Evolutionary conservation across 1,140 invertebrate genomes (phyloP), one percentile per base, ranked within the genome.

Genomic region (Onthophagus taurus): DNA sequence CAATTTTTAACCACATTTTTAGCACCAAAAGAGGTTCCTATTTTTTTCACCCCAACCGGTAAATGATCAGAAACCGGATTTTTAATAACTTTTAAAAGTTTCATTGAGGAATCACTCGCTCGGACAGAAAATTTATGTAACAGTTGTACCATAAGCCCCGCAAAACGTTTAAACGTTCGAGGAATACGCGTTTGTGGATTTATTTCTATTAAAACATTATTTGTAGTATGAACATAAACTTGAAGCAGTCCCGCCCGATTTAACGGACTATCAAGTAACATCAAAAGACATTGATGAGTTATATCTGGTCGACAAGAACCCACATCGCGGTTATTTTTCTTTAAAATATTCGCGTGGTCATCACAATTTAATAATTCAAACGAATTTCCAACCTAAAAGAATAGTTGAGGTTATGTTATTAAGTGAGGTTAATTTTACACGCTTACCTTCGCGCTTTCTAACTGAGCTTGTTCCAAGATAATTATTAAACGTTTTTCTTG

Each of bases 151-250:
- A 99, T 98, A 12, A 99, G 68, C 30, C 94, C 95, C 60, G 93
- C 91, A 77, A 99, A 99, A 61, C 96, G 75, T 62, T 97, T 96
- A 61, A 95, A 99, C 9, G 96, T 99, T 56, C 96, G 77, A 1
- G 97, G 97, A 62, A 99, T 96, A 60, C 96, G 80, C 6, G 94
- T 99, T 67, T 97, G 94, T 31, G 97, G 95, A 71, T 96, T 94
- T 16, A 99, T 81, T 82, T 99, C 93, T 58, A 99, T 98, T 0
- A 99, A 69, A 31, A 97, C 92, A 80, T 98, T 98, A 61, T 90
- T 64, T 55, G 85, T 87, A 26, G 96, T 99, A 52, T 91, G 89
- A 47, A 99, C 77, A 61, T 95, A 99, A 0, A 99, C 90, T 73
- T 89, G 85, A 11, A 91, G 63, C 7, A 90, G 64, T 11, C 89